Percentiles rank a stretch among this genome's conserved stretches.
Evolutionary conservation across 1,140 invertebrate species (phyloP).

Genomic region (Trinorchestia longiramus): DNA sequence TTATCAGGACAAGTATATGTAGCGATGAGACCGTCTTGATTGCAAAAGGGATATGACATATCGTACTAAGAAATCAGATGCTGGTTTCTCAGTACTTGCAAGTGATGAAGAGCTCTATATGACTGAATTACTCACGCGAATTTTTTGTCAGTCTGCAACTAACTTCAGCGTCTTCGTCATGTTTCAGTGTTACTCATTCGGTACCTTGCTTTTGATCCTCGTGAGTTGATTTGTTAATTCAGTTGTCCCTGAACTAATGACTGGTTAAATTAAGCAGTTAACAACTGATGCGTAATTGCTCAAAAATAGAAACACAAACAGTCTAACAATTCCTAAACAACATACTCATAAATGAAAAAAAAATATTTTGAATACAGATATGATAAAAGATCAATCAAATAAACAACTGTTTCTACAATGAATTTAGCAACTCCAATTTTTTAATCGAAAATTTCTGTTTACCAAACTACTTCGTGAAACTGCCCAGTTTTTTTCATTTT

Average conservation of each 20-base stretch:
- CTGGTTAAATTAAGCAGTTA: neutral
- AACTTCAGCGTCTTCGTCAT: neutral
- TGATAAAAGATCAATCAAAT: no score
- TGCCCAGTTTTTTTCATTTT: no score
- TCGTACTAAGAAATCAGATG: neutral
- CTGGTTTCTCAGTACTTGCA: neutral
- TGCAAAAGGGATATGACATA: neutral
- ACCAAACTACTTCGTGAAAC: no score
- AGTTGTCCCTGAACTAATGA: neutral
- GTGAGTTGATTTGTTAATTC: neutral
- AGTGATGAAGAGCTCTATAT: neutral
- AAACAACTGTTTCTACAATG: no score
- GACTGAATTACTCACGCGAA: neutral
- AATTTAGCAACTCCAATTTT: no score
- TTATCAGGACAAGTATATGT: neutral
- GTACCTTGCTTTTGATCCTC: neutral
- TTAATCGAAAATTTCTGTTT: no score
- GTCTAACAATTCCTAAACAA: no score
- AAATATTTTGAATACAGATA: no score
- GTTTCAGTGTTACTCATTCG: neutral
- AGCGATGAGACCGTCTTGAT: neutral
- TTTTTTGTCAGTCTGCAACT: neutral
- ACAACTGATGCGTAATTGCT: no score
- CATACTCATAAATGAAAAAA: no score
- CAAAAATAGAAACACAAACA: no score